These are phyloP conservation scores for Micromesistius poutassou DNA, from an alignment of 2,797 vertebrate genomes.

Conservation along the genomic window DNA sequence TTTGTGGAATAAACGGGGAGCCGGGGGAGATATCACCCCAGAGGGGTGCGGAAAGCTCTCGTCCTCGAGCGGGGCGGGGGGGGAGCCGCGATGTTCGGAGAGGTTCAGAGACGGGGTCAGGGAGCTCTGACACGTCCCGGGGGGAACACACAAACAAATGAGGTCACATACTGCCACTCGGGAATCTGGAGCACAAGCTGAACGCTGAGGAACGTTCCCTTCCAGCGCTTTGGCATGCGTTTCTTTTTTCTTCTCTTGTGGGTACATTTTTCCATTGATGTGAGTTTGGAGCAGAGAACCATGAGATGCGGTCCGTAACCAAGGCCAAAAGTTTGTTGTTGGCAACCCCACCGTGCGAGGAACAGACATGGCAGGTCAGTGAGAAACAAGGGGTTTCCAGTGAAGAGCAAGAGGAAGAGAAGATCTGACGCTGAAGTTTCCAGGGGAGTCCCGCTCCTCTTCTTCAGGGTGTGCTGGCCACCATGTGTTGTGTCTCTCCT, in stretches of 20 bases:
- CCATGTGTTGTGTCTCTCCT: constrained; percentile 54
- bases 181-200: constrained; percentile 19
- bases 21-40: constrained; percentile 64
- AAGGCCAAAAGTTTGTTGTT: constrained; percentile 4
- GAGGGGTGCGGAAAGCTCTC: constrained; percentile 55
- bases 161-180: constrained; percentile 25
- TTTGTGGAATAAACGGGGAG: constrained; percentile 76
- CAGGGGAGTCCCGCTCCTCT: constrained; percentile 33
- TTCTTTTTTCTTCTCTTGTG: background rate
- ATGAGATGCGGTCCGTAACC: background rate
- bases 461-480: constrained; percentile 47
- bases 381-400: background rate
- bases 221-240: constrained; percentile 29
- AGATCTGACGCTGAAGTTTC: constrained; percentile 45
- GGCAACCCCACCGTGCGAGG: background rate
- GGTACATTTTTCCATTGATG: constrained; percentile 41
- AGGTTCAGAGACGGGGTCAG: constrained; percentile 54
- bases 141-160: constrained; percentile 40
- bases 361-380: background rate
- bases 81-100: constrained; percentile 40
- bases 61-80: constrained; percentile 23
- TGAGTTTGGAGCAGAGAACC: background rate
- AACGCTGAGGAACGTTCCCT: constrained; percentile 26
- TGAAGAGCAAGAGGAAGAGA: background rate
- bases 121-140: constrained; percentile 19